Conservation (phyloP, 1,140 invertebrate genomes). For the Liolophura sinensis region DNA sequence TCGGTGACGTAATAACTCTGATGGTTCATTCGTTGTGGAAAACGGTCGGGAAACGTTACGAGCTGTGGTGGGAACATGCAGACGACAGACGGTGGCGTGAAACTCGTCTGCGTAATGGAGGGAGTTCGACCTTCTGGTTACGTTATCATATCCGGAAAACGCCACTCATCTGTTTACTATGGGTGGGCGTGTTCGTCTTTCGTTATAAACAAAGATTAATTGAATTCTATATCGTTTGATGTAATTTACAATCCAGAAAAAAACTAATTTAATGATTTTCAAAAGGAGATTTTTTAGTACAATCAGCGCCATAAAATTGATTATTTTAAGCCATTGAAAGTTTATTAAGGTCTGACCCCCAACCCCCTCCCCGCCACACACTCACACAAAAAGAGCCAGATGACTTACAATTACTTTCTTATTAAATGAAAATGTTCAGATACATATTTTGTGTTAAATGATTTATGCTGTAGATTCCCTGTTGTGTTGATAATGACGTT, state of each 20-base stretch:
- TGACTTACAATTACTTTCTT: too few species aligned
- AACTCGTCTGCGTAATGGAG: constrained; percentile 50
- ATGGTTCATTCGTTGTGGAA: constrained; percentile 26
- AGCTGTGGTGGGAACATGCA: constrained; percentile 44
- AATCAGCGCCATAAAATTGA: too few species aligned
- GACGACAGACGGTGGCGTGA: constrained; percentile 31
- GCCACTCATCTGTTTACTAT: constrained; percentile 59
- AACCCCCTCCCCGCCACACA: too few species aligned
- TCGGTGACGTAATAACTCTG: constrained; percentile 25
- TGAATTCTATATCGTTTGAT: too few species aligned
- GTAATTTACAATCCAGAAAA: background rate
- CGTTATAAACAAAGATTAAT: background rate
- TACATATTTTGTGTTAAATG: background rate
- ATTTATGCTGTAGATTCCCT: background rate
- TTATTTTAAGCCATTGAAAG: too few species aligned
- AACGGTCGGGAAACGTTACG: constrained; percentile 53
- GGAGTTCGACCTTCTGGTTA: constrained; percentile 49
- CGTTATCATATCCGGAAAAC: constrained; percentile 51
- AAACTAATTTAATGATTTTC: too few species aligned
- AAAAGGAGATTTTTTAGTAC: too few species aligned
- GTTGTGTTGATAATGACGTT: too few species aligned
- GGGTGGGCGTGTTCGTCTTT: constrained; percentile 31
- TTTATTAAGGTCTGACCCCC: too few species aligned
- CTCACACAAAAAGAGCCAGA: too few species aligned
- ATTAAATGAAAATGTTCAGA: background rate